phyloP scores from a whole-genome alignment of 2,113 vertebrate species.

The Sinosuthora webbiana region DNA sequence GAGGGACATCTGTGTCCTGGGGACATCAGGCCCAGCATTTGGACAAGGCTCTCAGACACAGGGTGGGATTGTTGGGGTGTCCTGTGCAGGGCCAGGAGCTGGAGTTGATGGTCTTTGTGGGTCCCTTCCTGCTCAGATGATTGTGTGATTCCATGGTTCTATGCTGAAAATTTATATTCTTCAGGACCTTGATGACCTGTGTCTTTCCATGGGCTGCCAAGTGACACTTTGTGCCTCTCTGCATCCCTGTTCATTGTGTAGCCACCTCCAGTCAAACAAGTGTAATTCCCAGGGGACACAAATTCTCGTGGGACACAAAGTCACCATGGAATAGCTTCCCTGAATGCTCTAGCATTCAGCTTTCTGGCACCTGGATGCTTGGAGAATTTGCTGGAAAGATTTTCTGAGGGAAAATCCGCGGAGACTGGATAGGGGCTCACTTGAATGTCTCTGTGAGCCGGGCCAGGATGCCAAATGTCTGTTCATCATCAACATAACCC shows the following conservation, averaged over 20 bases:
- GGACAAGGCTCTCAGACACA: background rate
- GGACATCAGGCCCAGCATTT: background rate
- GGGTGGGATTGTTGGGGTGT: background rate
- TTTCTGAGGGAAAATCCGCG: background rate
- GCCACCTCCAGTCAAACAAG: background rate
- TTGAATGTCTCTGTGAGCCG: background rate
- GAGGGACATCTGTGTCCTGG: background rate
- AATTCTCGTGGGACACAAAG: background rate
- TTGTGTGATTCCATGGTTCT: background rate
- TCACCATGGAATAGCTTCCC: background rate
- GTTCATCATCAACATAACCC: background rate
- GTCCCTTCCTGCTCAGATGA: background rate
- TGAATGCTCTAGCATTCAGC: background rate
- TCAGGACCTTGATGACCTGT: background rate
- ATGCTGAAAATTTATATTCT: background rate
- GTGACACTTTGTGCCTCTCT: background rate
- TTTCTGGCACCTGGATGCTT: background rate
- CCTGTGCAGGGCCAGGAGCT: background rate
- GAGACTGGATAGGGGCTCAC: background rate
- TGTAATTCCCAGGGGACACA: background rate
- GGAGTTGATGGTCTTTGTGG: background rate
- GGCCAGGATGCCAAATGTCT: background rate
- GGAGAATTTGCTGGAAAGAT: background rate
- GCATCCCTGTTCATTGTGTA: background rate
- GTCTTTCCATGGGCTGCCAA: background rate